Conservation (phyloP, 2,888 invertebrate species). For the Dolomedes plantarius region DNA sequence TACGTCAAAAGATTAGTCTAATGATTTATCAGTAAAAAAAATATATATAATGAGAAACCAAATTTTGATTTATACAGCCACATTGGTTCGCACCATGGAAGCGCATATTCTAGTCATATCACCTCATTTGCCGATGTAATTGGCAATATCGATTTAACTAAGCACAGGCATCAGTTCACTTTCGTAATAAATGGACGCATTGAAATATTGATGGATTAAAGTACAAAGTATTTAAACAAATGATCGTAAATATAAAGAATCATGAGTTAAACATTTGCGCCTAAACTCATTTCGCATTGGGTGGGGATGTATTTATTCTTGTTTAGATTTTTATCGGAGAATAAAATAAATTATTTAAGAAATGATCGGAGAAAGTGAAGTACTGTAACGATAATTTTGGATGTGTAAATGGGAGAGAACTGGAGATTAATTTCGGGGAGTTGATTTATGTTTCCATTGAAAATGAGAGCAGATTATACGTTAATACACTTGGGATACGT, state of each 20-base stretch:
- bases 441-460: constrained; percentile 12
- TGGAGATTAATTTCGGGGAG: background rate
- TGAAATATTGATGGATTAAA: background rate
- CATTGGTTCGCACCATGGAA: background rate
- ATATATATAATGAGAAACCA: background rate
- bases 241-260: background rate
- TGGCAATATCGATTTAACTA: background rate
- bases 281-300: constrained; percentile 42
- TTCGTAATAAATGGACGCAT: background rate
- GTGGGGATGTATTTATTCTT: constrained; percentile 44
- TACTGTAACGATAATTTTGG: background rate
- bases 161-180: background rate
- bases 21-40: background rate
- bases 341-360: constrained; percentile 57
- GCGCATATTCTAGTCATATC: background rate
- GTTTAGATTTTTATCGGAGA: constrained; percentile 58
- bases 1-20: background rate
- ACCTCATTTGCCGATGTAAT: background rate
- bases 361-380: constrained; percentile 38
- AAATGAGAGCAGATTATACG: background rate
- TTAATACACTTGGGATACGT: background rate
- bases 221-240: constrained; percentile 1
- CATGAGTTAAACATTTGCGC: background rate
- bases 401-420: background rate
- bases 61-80: background rate